Evolutionary conservation across 2,113 vertebrate genomes (phyloP).

Genomic region (Acrocephalus kingi): DNA sequence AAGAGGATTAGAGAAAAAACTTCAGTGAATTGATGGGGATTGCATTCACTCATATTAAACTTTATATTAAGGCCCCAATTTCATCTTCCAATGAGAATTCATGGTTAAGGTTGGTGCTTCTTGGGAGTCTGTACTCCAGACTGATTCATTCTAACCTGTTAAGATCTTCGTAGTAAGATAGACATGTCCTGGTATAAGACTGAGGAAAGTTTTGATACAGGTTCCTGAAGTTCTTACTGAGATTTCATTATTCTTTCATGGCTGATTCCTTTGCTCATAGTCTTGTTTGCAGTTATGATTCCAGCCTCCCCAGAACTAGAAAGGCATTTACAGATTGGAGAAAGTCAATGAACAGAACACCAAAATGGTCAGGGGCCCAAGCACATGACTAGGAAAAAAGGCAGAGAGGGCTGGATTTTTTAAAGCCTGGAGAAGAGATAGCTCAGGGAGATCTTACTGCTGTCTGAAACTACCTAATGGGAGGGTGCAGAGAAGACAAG

Average conservation of each 20-base stretch:
- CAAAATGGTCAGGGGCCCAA: neutral
- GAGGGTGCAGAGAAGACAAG: neutral
- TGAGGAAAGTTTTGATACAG: neutral
- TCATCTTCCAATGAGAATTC: neutral
- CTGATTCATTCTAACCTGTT: neutral
- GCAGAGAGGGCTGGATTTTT: neutral
- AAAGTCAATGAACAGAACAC: neutral
- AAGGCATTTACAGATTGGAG: neutral
- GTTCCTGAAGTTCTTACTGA: neutral
- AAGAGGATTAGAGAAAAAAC: constrained; percentile 32
- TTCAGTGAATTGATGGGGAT: neutral
- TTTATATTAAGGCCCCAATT: neutral
- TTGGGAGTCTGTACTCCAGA: neutral
- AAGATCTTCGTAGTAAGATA: neutral
- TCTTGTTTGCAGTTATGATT: neutral
- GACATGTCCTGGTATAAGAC: neutral
- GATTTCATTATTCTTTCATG: neutral
- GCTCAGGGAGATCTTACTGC: neutral
- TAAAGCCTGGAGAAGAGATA: neutral
- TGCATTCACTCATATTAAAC: neutral
- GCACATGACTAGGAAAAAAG: neutral
- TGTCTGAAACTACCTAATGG: neutral
- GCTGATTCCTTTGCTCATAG: neutral
- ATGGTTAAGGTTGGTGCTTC: neutral
- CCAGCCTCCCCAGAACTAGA: neutral